Evolutionary conservation across 2,113 vertebrate genomes (phyloP).

Genomic region (Siniperca chuatsi): DNA sequence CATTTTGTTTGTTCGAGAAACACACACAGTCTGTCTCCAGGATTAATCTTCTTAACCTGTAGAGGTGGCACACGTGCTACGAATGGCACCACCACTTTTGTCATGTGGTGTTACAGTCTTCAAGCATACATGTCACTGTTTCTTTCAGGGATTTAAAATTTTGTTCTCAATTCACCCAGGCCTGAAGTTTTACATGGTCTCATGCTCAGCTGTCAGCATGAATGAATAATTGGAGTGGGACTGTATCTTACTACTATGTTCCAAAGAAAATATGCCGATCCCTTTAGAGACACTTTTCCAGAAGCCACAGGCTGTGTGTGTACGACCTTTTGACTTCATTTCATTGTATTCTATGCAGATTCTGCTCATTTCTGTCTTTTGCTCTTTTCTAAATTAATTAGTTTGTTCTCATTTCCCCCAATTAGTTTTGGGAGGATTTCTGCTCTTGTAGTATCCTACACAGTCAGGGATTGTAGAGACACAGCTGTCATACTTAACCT

Average conservation of each 20-base stretch:
- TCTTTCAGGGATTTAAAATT: constrained; percentile 6
- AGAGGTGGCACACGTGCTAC: constrained; percentile 36
- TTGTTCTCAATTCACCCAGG: neutral
- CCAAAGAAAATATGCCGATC: neutral
- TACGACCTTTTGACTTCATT: neutral
- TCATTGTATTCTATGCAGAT: neutral
- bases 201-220: neutral
- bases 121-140: neutral
- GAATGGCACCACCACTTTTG: neutral
- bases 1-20: constrained; percentile 44
- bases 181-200: neutral
- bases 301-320: neutral
- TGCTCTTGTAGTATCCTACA: neutral
- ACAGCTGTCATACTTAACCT: neutral
- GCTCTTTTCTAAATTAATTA: neutral
- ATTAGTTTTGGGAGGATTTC: constrained; percentile 19
- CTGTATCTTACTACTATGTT: neutral
- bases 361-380: neutral
- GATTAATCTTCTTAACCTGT: constrained; percentile 76
- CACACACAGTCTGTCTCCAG: constrained; percentile 32
- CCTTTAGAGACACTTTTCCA: neutral
- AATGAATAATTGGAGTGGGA: neutral
- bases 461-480: neutral
- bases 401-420: neutral
- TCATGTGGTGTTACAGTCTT: constrained; percentile 17